A percentile compares a stretch with the other conserved stretches of the same genome.
These are phyloP conservation scores for Bilobella aurantiaca DNA, from an alignment of 1,140 invertebrate genomes.

Conservation along the genomic window DNA sequence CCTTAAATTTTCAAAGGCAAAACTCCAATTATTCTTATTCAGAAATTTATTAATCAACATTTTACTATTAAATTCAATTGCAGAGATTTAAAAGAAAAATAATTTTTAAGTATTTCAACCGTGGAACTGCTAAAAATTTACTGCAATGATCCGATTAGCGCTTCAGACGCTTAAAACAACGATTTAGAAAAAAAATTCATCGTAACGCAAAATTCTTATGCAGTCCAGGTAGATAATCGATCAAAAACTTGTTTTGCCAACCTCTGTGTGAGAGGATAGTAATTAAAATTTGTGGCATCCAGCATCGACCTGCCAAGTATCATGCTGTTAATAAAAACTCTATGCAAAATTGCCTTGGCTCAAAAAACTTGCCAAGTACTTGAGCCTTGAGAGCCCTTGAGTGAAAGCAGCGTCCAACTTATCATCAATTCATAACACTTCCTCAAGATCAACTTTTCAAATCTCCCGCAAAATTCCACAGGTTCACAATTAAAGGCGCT, in stretches of 20 bases:
- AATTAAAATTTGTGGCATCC: conserved; percentile 5
- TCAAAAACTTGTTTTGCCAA: conserved; percentile 6
- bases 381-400: not conserved
- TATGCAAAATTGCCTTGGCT: not conserved
- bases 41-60: too few species aligned
- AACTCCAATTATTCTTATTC: not conserved
- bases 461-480: too few species aligned
- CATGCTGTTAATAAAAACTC: not conserved
- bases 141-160: too few species aligned
- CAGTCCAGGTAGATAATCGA: not conserved
- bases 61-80: too few species aligned
- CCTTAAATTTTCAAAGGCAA: not conserved
- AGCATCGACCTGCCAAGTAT: not conserved
- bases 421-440: not conserved
- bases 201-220: not conserved
- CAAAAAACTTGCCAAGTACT: too few species aligned
- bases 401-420: not conserved
- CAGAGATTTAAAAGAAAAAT: too few species aligned
- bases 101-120: too few species aligned
- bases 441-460: too few species aligned
- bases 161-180: too few species aligned
- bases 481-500: too few species aligned
- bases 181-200: too few species aligned
- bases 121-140: too few species aligned
- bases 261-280: not conserved